Evolutionary conservation across 2,888 invertebrate genomes (phyloP).

Genomic region (Bombylius discolor): DNA sequence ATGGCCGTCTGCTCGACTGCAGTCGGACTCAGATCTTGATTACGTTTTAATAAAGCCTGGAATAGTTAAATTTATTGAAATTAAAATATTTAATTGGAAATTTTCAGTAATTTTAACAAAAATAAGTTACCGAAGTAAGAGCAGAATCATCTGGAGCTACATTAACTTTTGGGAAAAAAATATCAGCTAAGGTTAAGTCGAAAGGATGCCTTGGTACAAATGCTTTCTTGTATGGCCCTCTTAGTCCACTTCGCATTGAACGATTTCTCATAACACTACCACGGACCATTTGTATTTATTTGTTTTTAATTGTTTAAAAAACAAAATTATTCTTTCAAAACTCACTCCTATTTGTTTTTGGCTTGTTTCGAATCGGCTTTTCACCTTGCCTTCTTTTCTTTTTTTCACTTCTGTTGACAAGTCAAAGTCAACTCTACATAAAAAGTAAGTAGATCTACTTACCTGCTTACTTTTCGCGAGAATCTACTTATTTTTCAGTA

Average conservation of each 20-base stretch:
- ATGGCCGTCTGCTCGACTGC: constrained; percentile 85
- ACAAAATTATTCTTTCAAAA: not conserved
- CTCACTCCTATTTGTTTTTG: not conserved
- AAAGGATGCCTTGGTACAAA: constrained; percentile 70
- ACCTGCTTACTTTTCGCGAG: too few species aligned
- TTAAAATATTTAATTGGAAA: not conserved
- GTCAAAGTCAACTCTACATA: too few species aligned
- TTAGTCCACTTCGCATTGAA: constrained; percentile 50
- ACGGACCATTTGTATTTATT: constrained; percentile 48
- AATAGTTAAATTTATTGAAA: constrained; percentile 8
- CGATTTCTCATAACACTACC: constrained; percentile 54
- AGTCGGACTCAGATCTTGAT: constrained; percentile 81
- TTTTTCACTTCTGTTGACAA: too few species aligned
- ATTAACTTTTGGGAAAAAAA: constrained; percentile 74
- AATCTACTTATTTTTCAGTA: too few species aligned
- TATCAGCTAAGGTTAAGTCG: constrained; percentile 76
- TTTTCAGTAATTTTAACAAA: not conserved
- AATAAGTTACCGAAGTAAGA: constrained; percentile 54
- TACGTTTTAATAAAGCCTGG: constrained; percentile 81
- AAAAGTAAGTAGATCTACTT: too few species aligned
- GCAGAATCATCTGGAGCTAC: constrained; percentile 71
- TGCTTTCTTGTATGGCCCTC: constrained; percentile 50
- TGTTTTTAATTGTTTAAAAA: not conserved
- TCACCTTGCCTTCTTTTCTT: too few species aligned
- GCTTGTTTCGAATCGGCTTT: too few species aligned